These are phyloP conservation scores for Drosophila mauritiana DNA, from an alignment of 1,140 invertebrate genomes.

Conservation along the genomic window DNA sequence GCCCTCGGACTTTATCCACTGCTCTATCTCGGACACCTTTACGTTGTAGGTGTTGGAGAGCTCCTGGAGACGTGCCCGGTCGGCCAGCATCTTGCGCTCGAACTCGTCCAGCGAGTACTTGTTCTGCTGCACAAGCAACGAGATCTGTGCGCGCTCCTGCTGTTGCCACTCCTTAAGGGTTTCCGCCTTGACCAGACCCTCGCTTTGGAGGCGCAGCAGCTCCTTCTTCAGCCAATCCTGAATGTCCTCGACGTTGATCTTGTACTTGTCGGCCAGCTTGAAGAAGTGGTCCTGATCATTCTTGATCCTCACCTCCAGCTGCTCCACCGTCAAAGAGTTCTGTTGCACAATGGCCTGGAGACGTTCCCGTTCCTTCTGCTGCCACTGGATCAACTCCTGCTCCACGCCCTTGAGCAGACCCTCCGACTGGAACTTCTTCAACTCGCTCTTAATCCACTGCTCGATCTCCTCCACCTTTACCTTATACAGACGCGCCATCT, in stretches of 20 bases:
- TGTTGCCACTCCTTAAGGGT: slow-evolving; percentile 78
- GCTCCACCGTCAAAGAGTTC: slow-evolving; percentile 69
- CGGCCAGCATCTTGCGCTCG: slow-evolving; percentile 66
- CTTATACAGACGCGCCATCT: slow-evolving; percentile 73
- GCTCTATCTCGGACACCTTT: slow-evolving; percentile 72
- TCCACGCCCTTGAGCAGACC: slow-evolving; percentile 76
- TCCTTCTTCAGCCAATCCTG: slow-evolving; percentile 81
- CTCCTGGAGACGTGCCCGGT: slow-evolving; percentile 63
- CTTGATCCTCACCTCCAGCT: slow-evolving; percentile 76
- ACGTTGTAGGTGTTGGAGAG: slow-evolving; percentile 75
- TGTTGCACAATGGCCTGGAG: slow-evolving; percentile 67
- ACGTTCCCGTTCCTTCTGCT: slow-evolving; percentile 73
- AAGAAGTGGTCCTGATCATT: slow-evolving; percentile 75
- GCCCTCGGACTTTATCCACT: slow-evolving; percentile 77
- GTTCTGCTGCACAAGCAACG: slow-evolving; percentile 68
- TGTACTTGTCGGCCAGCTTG: slow-evolving; percentile 74
- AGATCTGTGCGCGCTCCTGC: slow-evolving; percentile 63
- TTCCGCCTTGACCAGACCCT: slow-evolving; percentile 74
- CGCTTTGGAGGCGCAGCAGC: slow-evolving; percentile 65
- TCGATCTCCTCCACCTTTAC: slow-evolving; percentile 78
- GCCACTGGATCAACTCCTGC: slow-evolving; percentile 70
- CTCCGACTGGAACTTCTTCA: slow-evolving; percentile 72
- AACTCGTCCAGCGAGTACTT: slow-evolving; percentile 72
- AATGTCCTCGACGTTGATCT: slow-evolving; percentile 72
- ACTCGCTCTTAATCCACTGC: slow-evolving; percentile 72